A percentile compares a stretch with the other conserved stretches of the same genome.
Evolutionary conservation across 2,888 invertebrate genomes (phyloP).

Genomic region (Amphipyra berbera): DNA sequence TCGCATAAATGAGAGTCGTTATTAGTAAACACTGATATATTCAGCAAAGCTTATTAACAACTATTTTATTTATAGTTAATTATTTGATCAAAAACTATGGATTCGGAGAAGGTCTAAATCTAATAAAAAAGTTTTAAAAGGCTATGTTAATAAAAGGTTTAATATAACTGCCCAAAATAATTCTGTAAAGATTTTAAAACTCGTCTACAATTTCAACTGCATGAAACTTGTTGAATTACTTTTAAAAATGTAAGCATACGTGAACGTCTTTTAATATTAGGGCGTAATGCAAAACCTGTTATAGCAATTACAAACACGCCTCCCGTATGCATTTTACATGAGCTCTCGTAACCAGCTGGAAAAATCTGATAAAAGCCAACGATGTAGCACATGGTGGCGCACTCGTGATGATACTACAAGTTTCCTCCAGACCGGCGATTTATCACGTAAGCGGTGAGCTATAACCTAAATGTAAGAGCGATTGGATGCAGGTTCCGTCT

Average conservation of each 20-base stretch:
- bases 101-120: no score
- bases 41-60: no score
- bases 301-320: conserved; percentile 68
- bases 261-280: conserved; percentile 45
- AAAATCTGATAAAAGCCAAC: conserved; percentile 76
- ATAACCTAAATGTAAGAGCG: conserved; percentile 74
- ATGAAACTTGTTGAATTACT: conserved; percentile 21
- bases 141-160: no score
- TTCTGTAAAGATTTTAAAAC: not conserved
- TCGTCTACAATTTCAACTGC: not conserved
- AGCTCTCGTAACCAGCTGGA: conserved; percentile 71
- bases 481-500: conserved; percentile 77
- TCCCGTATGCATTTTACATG: conserved; percentile 77
- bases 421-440: conserved; percentile 72
- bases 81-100: no score
- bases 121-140: no score
- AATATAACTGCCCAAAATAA: not conserved
- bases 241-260: conserved; percentile 30
- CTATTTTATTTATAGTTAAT: no score
- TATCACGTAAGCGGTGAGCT: conserved; percentile 72
- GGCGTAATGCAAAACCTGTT: conserved; percentile 55
- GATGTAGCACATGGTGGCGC: conserved; percentile 70
- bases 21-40: no score
- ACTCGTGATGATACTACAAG: conserved; percentile 76
- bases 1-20: no score